Base-by-base conservation (phyloP, 2,113 vertebrate species). In the Eulacestoma nigropectus region DNA sequence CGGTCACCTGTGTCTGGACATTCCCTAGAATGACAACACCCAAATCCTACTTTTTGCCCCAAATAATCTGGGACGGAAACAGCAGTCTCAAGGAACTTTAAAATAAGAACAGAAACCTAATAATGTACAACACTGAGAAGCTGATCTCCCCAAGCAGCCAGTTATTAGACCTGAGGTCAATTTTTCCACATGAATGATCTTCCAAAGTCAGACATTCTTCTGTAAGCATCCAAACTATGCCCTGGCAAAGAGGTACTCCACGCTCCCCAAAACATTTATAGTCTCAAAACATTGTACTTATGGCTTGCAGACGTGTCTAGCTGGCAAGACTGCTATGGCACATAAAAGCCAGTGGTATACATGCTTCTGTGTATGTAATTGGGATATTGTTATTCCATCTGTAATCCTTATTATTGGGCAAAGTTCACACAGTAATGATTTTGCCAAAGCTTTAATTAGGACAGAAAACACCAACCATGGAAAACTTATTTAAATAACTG, bases 371-470 rank as follows among this genome's bases (percentile, higher is more conserved):
- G 26, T 25, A 73, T 37, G 53, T 70, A 90, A 92, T 18, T 49
- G 86, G 52, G 49, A 56, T 94, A 86, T 47, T 90, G 68, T 88
- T 95, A 74, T 52, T 56, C 52, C 22, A 74, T 26, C 67, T 77
- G 72, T 86, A 93, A 88, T 39, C 73, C 53, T 65, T 74, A 57
- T 52, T 75, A 84, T 5, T 88, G 60, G 92, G 86, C 8, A 2
- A 87, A 77, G 37, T 44, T 74, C 83, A 93, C 35, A n/a, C 8
- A 41, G 55, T 49, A 72, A 74, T 14, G 47, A 78, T 74, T 86
- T 67, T 63, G 29, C 5, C 13, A 89, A 93, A 95, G 85, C 52
- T 68, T 88, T 90, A 76, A 94, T 93, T 92, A 92, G 57, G 32
- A 63, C 37, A 64, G 57, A 95, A 91, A 94, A 91, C 30, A 72